A percentile compares a stretch with the other conserved stretches of the same genome.
These are phyloP conservation scores for Drosophila sucinea DNA, from an alignment of 1,140 invertebrate species.

Conservation along the genomic window DNA sequence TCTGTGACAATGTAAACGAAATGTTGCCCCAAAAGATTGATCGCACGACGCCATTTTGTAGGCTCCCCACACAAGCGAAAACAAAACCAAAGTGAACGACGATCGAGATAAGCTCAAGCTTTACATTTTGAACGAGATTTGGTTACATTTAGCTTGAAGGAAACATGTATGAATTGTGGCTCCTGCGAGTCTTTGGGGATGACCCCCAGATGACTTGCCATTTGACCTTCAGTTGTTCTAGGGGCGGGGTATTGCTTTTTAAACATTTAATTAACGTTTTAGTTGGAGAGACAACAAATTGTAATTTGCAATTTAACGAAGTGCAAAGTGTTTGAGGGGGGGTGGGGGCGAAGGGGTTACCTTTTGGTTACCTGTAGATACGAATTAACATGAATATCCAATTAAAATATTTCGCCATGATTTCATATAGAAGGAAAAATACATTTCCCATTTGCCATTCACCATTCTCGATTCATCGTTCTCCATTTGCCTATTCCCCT, in stretches of 20 bases:
- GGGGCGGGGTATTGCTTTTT: not conserved
- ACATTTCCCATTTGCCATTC: slow-evolving; percentile 33
- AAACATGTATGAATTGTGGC: too few species aligned
- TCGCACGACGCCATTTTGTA: slow-evolving; percentile 66
- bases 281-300: slow-evolving; percentile 5
- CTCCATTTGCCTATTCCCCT: not conserved
- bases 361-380: slow-evolving; percentile 7
- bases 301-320: slow-evolving; percentile 5
- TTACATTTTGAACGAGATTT: not conserved
- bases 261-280: slow-evolving; percentile 2
- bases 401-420: slow-evolving; percentile 62
- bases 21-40: slow-evolving; percentile 57
- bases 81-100: slow-evolving; percentile 10
- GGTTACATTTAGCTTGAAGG: not conserved
- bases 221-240: not conserved
- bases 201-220: too few species aligned
- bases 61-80: not conserved
- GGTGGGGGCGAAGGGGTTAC: too few species aligned
- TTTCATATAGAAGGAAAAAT: slow-evolving; percentile 31
- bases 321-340: not conserved
- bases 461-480: not conserved
- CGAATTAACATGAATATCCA: slow-evolving; percentile 49
- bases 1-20: slow-evolving; percentile 55
- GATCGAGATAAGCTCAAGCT: not conserved
- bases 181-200: too few species aligned